phyloP scores from a whole-genome alignment of 92 coral and sea anemone species.

The Palythoa heliodiscus region DNA sequence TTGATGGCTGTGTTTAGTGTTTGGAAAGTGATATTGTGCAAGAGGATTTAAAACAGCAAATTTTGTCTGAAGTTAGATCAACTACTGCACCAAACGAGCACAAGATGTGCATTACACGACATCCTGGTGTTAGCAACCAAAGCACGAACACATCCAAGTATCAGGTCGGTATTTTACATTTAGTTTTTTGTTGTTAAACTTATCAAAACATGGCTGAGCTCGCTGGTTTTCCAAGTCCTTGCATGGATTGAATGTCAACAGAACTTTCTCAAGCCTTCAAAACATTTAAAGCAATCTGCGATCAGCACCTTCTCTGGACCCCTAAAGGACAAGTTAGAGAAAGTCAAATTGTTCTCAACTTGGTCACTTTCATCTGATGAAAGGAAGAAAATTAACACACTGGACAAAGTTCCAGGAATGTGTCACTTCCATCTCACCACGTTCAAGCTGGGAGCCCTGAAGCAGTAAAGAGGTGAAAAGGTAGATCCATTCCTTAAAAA shows the following conservation, averaged over 20 bases:
- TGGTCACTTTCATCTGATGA: constrained; percentile 46
- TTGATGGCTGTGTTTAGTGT: constrained; percentile 43
- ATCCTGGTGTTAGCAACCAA: too few relatives aligned
- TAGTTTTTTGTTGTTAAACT: too few relatives aligned
- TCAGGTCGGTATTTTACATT: too few relatives aligned
- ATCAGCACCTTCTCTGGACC: constrained; percentile 53
- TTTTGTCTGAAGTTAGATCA: too few relatives aligned
- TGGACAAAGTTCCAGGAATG: constrained; percentile 35
- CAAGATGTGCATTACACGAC: too few relatives aligned
- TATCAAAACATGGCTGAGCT: too few relatives aligned
- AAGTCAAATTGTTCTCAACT: constrained; percentile 49
- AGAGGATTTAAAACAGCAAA: constrained; percentile 42
- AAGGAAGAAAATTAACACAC: constrained; percentile 43
- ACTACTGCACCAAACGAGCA: too few relatives aligned
- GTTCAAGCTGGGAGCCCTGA: constrained; percentile 49
- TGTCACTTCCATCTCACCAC: constrained; percentile 11
- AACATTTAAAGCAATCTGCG: too few relatives aligned
- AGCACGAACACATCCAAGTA: too few relatives aligned
- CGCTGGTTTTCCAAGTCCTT: too few relatives aligned
- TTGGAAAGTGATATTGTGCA: constrained; percentile 45
- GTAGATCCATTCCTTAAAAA: constrained; percentile 70
- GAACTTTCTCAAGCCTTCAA: too few relatives aligned
- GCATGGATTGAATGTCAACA: too few relatives aligned
- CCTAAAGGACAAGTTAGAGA: constrained; percentile 39
- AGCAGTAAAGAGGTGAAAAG: constrained; percentile 52